These are phyloP conservation scores for Pentalonia nigronervosa DNA, from an alignment of 1,140 invertebrate species.

Conservation along the genomic window DNA sequence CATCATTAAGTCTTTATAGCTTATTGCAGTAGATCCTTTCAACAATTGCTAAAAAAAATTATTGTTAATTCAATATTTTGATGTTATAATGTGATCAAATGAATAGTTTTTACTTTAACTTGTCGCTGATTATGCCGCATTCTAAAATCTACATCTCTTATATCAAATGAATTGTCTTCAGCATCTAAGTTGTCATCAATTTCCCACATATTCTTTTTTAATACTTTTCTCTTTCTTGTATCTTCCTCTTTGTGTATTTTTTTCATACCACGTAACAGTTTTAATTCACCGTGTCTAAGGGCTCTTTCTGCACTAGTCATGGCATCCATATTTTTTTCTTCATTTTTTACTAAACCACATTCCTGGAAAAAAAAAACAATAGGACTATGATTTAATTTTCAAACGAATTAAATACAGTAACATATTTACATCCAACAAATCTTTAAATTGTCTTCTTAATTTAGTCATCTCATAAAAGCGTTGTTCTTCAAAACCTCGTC, in stretches of 20 bases:
- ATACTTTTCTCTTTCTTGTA: constrained; percentile 74
- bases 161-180: constrained; percentile 72
- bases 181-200: constrained; percentile 70
- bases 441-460: constrained; percentile 86
- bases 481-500: constrained; percentile 92
- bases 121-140: constrained; percentile 77
- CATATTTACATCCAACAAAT: constrained; percentile 75
- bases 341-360: constrained; percentile 73
- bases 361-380: constrained; percentile 66
- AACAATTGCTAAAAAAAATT: constrained; percentile 69
- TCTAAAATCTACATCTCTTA: constrained; percentile 91
- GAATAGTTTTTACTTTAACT: constrained; percentile 66
- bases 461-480: constrained; percentile 96
- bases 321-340: constrained; percentile 65
- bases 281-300: constrained; percentile 85
- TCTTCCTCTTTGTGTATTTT: constrained; percentile 72
- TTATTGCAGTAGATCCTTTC: constrained; percentile 75
- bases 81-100: not conserved
- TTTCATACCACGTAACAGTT: constrained; percentile 81
- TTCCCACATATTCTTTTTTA: constrained; percentile 71
- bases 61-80: not conserved
- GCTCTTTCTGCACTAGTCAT: constrained; percentile 80
- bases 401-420: not conserved
- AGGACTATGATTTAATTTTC: not conserved
- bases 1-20: constrained; percentile 84